phyloP scores from a whole-genome alignment of 1,140 invertebrate species.

The Lepidotrigona ventralis region DNA sequence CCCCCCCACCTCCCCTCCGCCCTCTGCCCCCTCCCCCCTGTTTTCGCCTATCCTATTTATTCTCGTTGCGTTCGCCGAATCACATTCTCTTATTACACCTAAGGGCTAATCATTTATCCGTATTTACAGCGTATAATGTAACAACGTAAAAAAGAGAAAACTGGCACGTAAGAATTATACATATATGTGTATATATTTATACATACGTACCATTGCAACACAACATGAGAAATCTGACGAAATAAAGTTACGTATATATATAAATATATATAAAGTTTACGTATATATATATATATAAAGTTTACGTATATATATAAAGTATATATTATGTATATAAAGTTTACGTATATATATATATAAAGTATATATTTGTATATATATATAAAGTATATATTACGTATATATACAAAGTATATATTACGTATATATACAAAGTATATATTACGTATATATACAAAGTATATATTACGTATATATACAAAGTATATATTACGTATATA shows the following conservation, averaged over 20 bases:
- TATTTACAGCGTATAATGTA: slow-evolving; percentile 54
- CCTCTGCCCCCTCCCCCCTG: slow-evolving; percentile 1
- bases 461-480: too few species aligned
- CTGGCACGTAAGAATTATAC: slow-evolving; percentile 50
- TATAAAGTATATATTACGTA: too few species aligned
- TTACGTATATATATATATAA: too few species aligned
- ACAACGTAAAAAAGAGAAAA: slow-evolving; percentile 45
- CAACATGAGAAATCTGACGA: slow-evolving; percentile 59
- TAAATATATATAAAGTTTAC: too few species aligned
- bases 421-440: too few species aligned
- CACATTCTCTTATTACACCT: slow-evolving; percentile 25
- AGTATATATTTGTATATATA: too few species aligned
- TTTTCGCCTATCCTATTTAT: slow-evolving; percentile 16
- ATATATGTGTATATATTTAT: slow-evolving; percentile 71
- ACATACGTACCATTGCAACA: slow-evolving; percentile 62
- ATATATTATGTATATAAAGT: too few species aligned
- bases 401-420: too few species aligned
- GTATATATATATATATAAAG: too few species aligned
- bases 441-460: too few species aligned
- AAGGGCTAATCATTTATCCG: slow-evolving; percentile 50
- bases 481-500: too few species aligned
- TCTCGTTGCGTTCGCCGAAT: slow-evolving; percentile 7
- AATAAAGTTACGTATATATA: slow-evolving; percentile 46
- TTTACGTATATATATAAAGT: too few species aligned
- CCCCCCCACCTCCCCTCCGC: neutral